phyloP scores from a whole-genome alignment of 1,140 invertebrate genomes.

The Neuroterus valhalla region DNA sequence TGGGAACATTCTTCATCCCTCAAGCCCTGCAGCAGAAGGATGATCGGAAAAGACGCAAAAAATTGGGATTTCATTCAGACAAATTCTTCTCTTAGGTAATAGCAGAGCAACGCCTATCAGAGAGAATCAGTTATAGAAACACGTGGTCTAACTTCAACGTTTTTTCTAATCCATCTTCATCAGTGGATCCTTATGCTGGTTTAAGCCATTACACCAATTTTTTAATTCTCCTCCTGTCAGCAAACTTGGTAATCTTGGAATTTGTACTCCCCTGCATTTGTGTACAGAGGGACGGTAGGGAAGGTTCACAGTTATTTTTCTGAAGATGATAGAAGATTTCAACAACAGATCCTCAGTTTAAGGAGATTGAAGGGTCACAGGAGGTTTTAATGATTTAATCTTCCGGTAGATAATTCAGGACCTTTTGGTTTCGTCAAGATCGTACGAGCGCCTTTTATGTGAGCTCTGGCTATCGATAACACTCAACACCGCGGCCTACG shows the following conservation, averaged over 20 bases:
- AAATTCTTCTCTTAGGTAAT: neutral
- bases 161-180: too few relatives aligned
- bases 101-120: neutral
- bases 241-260: too few relatives aligned
- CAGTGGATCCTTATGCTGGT: too few relatives aligned
- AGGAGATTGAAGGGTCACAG: neutral
- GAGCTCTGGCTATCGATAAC: slow-evolving; percentile 65
- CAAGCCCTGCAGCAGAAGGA: neutral
- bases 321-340: too few relatives aligned
- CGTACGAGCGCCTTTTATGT: slow-evolving; percentile 50
- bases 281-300: too few relatives aligned
- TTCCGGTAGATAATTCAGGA: slow-evolving; percentile 34
- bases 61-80: slow-evolving; percentile 11
- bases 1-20: neutral
- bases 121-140: too few relatives aligned
- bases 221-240: too few relatives aligned
- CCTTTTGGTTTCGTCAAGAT: slow-evolving; percentile 39
- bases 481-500: slow-evolving; percentile 50
- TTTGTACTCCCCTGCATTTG: too few relatives aligned
- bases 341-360: too few relatives aligned
- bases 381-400: slow-evolving; percentile 45
- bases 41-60: slow-evolving; percentile 5
- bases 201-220: too few relatives aligned
- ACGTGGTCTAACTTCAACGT: neutral
- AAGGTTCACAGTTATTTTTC: too few relatives aligned